A percentile compares a stretch with the other conserved stretches of the same genome.
These are phyloP conservation scores for Diarsia mendica DNA, from an alignment of 2,888 invertebrate genomes.

Conservation along the genomic window DNA sequence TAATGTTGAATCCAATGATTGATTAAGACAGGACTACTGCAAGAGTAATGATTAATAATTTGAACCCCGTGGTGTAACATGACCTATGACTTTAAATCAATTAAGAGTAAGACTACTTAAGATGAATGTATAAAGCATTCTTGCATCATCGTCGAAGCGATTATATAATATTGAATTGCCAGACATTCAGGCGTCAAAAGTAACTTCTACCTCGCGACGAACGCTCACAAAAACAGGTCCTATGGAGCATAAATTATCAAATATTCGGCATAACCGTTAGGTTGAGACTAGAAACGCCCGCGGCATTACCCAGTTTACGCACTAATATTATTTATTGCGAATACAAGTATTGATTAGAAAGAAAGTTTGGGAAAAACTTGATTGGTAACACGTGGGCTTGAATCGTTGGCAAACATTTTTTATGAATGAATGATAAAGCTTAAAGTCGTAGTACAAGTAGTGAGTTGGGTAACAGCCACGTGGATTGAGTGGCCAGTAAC, in stretches of 20 bases:
- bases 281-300: slow-evolving; percentile 37
- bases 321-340: slow-evolving; percentile 54
- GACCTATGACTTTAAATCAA: slow-evolving; percentile 12
- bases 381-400: slow-evolving; percentile 45
- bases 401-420: slow-evolving; percentile 24
- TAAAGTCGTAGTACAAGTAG: slow-evolving; percentile 18
- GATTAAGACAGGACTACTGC: slow-evolving; percentile 7
- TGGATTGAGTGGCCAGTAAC: background rate
- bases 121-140: background rate
- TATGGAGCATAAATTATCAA: slow-evolving; percentile 52
- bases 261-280: slow-evolving; percentile 41
- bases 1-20: background rate
- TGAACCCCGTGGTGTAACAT: slow-evolving; percentile 4
- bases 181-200: slow-evolving; percentile 61
- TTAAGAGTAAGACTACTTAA: background rate
- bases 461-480: slow-evolving; percentile 25
- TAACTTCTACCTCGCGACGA: slow-evolving; percentile 12
- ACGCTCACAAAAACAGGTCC: slow-evolving; percentile 55
- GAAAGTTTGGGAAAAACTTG: slow-evolving; percentile 61
- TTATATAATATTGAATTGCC: slow-evolving; percentile 39
- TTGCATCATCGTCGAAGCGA: slow-evolving; percentile 8
- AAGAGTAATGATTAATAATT: slow-evolving; percentile 16
- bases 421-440: slow-evolving; percentile 45
- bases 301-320: slow-evolving; percentile 38
- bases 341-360: slow-evolving; percentile 56